Evolutionary conservation across 2,888 invertebrate genomes (phyloP), one percentile per base, ranked within the genome.

Genomic region (Autographa gamma): DNA sequence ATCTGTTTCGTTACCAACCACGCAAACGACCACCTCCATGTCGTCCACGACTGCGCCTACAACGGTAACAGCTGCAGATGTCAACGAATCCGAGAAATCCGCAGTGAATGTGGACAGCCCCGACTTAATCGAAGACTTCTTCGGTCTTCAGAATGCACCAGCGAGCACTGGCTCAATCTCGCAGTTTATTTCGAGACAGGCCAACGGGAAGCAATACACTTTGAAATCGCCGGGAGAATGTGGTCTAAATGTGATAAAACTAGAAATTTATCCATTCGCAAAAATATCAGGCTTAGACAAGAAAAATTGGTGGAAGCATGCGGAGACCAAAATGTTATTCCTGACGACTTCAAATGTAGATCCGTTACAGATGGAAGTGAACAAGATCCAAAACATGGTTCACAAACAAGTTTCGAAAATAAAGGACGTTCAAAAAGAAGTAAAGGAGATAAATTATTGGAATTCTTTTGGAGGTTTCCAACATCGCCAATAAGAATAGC

Each of bases 101-200:
- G 69, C 13, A 14, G 13, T 0, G 70, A 73, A 62, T 70, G 70
- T 16, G 74, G 67, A 70, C 60, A 63, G 32, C 67, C 62, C 62
- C 0, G 64, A 70, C 76, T 81, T 78, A 82, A 80, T 25, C 25
- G 25, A 80, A 66, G 38, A 82, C 71, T 81, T 77, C 76, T 82
- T 82, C 82, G 79, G 82, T 52, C 77, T 79, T 2, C 79, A 81
- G 82, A 81, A 74, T 80, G 79, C 32, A 75, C 75, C 6, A 73
- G 67, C 13, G 74, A 84, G n/a, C 81, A 84, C 63, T 84, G 80
- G 79, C 68, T 71, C 70, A 80, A 78, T 78, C 71, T 81, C 84
- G 77, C 83, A 83, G 34, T 81, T 19, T 82, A 83, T 81, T 60
- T 82, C 77, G 77, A 82, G 56, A 79, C 77, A 74, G 81, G 70